These are phyloP conservation scores for Sinelater perroti DNA, from an alignment of 2,888 invertebrate genomes.

Conservation along the genomic window DNA sequence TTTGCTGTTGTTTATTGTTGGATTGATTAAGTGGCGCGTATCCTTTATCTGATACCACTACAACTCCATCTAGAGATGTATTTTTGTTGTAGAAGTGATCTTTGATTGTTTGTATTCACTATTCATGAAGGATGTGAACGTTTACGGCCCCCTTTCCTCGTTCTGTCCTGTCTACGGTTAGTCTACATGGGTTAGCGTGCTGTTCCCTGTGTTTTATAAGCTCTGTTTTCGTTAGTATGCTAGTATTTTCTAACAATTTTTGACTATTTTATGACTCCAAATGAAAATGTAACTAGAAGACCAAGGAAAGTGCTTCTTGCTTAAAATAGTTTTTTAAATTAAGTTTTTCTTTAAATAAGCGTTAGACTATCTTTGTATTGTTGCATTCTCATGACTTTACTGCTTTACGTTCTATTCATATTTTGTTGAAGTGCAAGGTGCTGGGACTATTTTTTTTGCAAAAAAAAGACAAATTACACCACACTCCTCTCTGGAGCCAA, in stretches of 20 bases:
- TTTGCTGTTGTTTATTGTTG: not conserved
- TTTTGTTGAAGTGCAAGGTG: too few species aligned
- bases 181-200: not conserved
- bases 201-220: not conserved
- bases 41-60: not conserved
- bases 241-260: not conserved
- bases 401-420: too few species aligned
- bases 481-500: too few species aligned
- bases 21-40: not conserved
- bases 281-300: not conserved
- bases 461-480: too few species aligned
- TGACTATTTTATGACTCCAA: constrained; percentile 4
- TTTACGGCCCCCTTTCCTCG: not conserved
- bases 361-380: not conserved
- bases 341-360: not conserved
- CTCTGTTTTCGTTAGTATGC: not conserved
- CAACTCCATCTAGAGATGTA: not conserved
- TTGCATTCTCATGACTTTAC: too few species aligned
- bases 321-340: constrained; percentile 1
- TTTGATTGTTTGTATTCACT: not conserved
- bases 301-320: not conserved
- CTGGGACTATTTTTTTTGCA: too few species aligned
- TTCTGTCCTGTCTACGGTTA: constrained; percentile 2
- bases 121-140: not conserved
- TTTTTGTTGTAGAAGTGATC: not conserved